Evolutionary conservation across 2,888 invertebrate genomes (phyloP), one percentile per base, ranked within the genome.

Genomic region (Micropterix aruncella): DNA sequence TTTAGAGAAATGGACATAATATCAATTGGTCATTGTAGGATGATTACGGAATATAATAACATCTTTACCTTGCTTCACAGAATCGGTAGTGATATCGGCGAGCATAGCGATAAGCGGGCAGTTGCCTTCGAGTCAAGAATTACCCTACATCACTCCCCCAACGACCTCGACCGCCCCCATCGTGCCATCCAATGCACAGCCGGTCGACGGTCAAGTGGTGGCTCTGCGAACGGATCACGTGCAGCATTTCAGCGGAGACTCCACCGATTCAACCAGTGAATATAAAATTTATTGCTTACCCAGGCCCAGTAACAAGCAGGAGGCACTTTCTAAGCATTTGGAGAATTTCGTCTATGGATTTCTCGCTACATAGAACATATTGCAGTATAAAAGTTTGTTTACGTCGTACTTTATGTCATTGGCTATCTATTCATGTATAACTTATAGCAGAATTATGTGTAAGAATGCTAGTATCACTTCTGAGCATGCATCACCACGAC

Each of bases 71-170:
- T n/a, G n/a, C n/a, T 14, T 46, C 18, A 17, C 57, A 65, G 64
- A 66, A 51, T 63, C 70, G 40, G 66, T 73, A 19, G 78, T 83
- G 55, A 88, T 90, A 59, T 84, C 85, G 18, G 90, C 90, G n/a
- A 87, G 87, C 5, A 81, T 83, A 41, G 90, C 90, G 3, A 89
- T 90, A 54, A 82, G 86, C 45, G 90, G 90, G 12, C 81, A 83
- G 57, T 74, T 90, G 51, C 85, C 89, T 36, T 90, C 90, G 37
- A 89, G 85, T 60, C 87, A 87, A 60, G 90, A 90, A 60, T 66
- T 90, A 56, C 90, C 90, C 1, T 90, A 90, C 60, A 90, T 90
- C 79, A 90, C 90, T 7, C 89, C 89, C 41, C 89, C 52, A 19
- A 14, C 42, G 4, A 38, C 38, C 2, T n/a, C 37, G 27, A 40